Percentiles rank a stretch among this genome's conserved stretches.
Conservation (phyloP, 1,140 invertebrate genomes). For the Armadillidium nasatum region DNA sequence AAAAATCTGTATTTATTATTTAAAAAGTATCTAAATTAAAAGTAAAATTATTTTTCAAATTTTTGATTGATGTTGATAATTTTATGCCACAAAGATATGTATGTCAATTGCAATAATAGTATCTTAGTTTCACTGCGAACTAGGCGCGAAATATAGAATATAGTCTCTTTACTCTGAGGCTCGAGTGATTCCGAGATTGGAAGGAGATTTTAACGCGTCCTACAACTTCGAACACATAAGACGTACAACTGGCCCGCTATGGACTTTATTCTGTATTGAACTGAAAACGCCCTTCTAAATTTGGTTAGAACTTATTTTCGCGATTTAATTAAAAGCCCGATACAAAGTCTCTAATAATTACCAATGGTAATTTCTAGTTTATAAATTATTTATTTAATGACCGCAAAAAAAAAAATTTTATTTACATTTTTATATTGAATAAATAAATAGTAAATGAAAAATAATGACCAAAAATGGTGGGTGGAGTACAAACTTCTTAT, state of each 20-base stretch:
- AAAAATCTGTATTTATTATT: too few species aligned
- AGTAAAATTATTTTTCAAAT: too few species aligned
- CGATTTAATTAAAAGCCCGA: neutral
- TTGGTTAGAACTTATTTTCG: neutral
- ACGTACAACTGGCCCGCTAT: conserved; percentile 3
- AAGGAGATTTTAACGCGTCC: neutral
- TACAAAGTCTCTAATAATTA: neutral
- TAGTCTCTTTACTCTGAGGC: too few species aligned
- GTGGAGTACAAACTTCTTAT: neutral
- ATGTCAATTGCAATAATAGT: too few species aligned
- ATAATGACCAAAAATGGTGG: conserved; percentile 1
- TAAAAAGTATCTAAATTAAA: too few species aligned
- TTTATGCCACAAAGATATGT: too few species aligned
- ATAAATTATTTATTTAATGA: neutral
- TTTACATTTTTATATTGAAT: neutral
- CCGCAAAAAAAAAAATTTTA: neutral
- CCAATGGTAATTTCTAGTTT: neutral
- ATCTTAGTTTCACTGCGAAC: too few species aligned
- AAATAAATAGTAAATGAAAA: neutral
- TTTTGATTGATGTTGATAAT: too few species aligned
- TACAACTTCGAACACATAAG: neutral
- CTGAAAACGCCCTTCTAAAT: neutral
- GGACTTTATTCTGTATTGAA: neutral
- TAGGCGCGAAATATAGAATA: too few species aligned
- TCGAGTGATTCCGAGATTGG: too few species aligned